Evolutionary conservation across 37 sponge, comb jelly and placozoan genomes (phyloP).

Genomic region (Sycon ciliatum): DNA sequence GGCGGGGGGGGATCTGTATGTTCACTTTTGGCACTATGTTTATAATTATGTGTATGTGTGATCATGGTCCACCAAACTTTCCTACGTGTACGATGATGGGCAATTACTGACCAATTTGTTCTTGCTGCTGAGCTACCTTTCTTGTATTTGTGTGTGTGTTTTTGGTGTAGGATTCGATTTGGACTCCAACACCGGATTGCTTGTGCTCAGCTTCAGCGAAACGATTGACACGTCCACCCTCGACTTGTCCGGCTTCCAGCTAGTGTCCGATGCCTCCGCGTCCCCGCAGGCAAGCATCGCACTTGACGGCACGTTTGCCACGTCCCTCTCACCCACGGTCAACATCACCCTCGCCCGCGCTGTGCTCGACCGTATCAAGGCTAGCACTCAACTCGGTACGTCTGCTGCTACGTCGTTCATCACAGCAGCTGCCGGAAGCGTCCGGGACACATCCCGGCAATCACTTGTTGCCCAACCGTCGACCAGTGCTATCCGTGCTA

Average conservation of each 20-base stretch:
- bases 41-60: too few species aligned
- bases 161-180: not conserved
- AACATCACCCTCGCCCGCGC: not conserved
- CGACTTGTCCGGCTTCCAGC: not conserved
- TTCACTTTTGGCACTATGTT: too few species aligned
- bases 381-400: slow-evolving; percentile 14
- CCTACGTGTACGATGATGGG: too few species aligned
- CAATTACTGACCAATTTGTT: not conserved
- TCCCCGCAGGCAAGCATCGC: not conserved
- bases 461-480: slow-evolving; percentile 32
- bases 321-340: not conserved
- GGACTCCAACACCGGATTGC: not conserved
- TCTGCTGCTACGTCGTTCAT: slow-evolving; percentile 54
- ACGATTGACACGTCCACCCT: slow-evolving; percentile 48
- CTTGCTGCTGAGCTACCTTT: not conserved
- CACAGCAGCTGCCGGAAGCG: slow-evolving; percentile 31
- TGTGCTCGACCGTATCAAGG: not conserved
- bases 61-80: too few species aligned
- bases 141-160: not conserved
- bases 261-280: not conserved
- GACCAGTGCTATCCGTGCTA: slow-evolving; percentile 40
- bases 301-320: not conserved
- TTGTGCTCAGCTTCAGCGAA: slow-evolving; percentile 39
- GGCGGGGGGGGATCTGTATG: too few species aligned
- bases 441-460: slow-evolving; percentile 52